These are phyloP conservation scores for Stenotaenia linearis DNA, from an alignment of 2,888 invertebrate genomes.

Conservation along the genomic window DNA sequence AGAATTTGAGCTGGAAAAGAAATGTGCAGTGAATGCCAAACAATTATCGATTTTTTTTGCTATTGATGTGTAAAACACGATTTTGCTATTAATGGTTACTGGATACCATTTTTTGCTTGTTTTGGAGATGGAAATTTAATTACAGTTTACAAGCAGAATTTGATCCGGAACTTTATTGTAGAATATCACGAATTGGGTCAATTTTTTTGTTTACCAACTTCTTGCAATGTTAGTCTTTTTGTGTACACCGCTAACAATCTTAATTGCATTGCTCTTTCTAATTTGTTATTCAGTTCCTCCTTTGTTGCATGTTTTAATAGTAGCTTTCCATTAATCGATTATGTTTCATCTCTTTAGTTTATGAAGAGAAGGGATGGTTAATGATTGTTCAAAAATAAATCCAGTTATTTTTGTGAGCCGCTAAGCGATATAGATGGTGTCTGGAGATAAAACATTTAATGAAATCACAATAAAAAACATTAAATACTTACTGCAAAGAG, in stretches of 20 bases:
- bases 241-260: background rate
- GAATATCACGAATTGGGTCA: no score
- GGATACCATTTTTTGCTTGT: no score
- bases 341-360: background rate
- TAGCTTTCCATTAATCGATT: background rate
- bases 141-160: no score
- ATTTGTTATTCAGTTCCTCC: background rate
- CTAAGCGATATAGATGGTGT: no score
- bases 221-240: no score
- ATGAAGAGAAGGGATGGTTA: background rate
- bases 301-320: background rate
- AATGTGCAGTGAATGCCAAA: background rate
- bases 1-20: background rate
- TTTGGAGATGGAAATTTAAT: no score
- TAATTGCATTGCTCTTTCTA: background rate
- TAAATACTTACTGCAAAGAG: conserved; percentile 67
- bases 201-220: no score
- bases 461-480: background rate
- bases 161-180: no score
- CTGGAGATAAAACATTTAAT: background rate
- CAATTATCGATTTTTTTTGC: no score
- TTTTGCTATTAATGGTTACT: no score
- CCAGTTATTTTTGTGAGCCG: no score
- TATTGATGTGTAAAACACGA: no score
- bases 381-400: background rate